A percentile compares a stretch with the other conserved stretches of the same genome.
These are phyloP conservation scores for Dendronephthya gigantea DNA, from an alignment of 64 coral and sea anemone species.

Conservation along the genomic window DNA sequence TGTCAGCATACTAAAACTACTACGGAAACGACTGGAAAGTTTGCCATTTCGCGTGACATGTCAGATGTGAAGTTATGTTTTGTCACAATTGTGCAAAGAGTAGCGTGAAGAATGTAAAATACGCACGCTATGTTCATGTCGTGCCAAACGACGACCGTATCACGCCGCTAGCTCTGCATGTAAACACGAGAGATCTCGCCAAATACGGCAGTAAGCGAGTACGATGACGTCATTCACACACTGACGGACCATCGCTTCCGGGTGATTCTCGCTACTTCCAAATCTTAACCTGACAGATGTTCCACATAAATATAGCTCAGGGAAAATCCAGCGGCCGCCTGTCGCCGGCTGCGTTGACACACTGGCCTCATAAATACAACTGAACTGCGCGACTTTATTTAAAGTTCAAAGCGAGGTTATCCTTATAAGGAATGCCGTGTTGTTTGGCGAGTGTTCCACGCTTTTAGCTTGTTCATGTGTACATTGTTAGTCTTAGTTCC, in stretches of 20 bases:
- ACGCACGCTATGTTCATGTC: background rate
- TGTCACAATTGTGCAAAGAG: too few relatives aligned
- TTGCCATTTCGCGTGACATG: background rate
- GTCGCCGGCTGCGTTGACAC: background rate
- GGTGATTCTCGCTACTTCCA: background rate
- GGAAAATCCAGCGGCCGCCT: background rate
- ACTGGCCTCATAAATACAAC: background rate
- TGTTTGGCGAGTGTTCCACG: too few relatives aligned
- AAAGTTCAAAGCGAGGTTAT: background rate
- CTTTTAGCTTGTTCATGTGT: too few relatives aligned
- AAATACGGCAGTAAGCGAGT: background rate
- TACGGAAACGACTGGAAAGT: background rate
- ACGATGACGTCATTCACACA: background rate
- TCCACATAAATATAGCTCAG: background rate
- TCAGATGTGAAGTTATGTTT: background rate
- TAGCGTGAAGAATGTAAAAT: background rate
- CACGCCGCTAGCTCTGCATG: background rate
- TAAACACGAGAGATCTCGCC: background rate
- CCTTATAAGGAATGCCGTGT: too few relatives aligned
- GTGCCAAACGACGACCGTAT: too few relatives aligned
- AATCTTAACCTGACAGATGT: background rate
- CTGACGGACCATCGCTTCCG: background rate
- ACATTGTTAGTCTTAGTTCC: too few relatives aligned
- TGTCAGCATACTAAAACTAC: background rate
- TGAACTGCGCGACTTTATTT: background rate